A percentile compares a stretch with the other conserved stretches of the same genome.
phyloP scores from a whole-genome alignment of 2,888 invertebrate genomes.

The Ophion obscuratus region DNA sequence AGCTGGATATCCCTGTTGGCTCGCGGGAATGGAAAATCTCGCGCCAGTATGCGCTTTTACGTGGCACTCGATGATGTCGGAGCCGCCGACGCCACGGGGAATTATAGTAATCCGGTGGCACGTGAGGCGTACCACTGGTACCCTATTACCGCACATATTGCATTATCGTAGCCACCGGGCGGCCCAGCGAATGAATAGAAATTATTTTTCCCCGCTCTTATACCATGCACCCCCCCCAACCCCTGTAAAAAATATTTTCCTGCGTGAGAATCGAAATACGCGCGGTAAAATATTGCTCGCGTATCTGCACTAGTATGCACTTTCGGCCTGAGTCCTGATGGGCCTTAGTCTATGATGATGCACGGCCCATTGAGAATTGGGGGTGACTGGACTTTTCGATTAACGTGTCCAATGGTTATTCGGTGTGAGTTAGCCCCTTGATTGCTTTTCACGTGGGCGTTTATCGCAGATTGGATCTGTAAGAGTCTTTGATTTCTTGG shows the following conservation, averaged over 20 bases:
- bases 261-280: not conserved
- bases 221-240: constrained; percentile 7
- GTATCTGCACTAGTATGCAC: not conserved
- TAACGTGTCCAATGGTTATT: too few species aligned
- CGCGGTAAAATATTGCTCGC: not conserved
- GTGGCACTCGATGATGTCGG: constrained; percentile 37
- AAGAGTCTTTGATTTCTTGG: too few species aligned
- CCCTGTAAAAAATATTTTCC: constrained; percentile 6
- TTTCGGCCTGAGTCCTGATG: too few species aligned
- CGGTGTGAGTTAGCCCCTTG: not conserved
- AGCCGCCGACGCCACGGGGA: constrained; percentile 56
- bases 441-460: not conserved
- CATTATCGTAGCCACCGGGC: constrained; percentile 66
- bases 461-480: too few species aligned
- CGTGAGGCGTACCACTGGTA: constrained; percentile 62
- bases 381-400: too few species aligned
- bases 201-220: constrained; percentile 60
- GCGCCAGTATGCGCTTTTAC: constrained; percentile 34
- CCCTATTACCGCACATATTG: constrained; percentile 67
- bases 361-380: not conserved
- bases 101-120: constrained; percentile 68
- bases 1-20: constrained; percentile 26
- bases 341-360: not conserved
- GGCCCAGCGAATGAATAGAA: constrained; percentile 65
- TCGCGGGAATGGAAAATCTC: constrained; percentile 57